These are phyloP conservation scores for Ctenoplectra terminalis DNA, from an alignment of 1,140 invertebrate species.

Conservation along the genomic window DNA sequence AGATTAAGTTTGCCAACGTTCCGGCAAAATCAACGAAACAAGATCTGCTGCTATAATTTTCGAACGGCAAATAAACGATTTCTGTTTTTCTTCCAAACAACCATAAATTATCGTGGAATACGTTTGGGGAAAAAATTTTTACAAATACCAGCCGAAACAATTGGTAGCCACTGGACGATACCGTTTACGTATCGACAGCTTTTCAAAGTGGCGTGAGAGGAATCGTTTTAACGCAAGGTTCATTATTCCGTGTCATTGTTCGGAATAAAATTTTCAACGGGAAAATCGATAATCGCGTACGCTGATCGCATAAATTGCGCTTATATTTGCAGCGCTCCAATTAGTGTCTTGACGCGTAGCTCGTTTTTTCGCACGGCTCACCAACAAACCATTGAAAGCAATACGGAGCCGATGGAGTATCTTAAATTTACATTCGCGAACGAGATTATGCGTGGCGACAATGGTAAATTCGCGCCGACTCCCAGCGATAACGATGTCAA, in stretches of 20 bases:
- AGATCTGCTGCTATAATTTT: too few species aligned
- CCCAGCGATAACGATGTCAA: conserved; percentile 25
- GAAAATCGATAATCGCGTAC: conserved; percentile 18
- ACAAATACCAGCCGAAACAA: too few species aligned
- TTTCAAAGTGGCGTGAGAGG: not conserved
- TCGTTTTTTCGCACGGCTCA: not conserved
- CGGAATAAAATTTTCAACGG: conserved; percentile 15
- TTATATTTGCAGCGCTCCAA: conserved; percentile 21
- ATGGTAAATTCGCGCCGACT: not conserved
- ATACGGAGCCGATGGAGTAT: not conserved
- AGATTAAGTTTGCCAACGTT: not conserved
- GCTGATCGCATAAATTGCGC: not conserved
- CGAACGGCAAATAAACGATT: too few species aligned
- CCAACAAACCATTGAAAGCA: not conserved
- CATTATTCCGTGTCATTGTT: conserved; percentile 26
- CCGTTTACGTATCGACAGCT: not conserved
- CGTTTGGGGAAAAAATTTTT: too few species aligned
- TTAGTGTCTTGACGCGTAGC: not conserved
- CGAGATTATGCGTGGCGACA: not conserved
- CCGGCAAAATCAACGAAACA: conserved; percentile 30
- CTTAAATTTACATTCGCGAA: conserved; percentile 36
- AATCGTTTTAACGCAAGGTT: not conserved
- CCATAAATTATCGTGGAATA: too few species aligned
- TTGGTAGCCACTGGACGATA: too few species aligned
- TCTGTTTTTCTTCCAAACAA: too few species aligned